These are phyloP conservation scores for Saccopteryx bilineata DNA, from an alignment of 2,113 vertebrate species.

Conservation along the genomic window DNA sequence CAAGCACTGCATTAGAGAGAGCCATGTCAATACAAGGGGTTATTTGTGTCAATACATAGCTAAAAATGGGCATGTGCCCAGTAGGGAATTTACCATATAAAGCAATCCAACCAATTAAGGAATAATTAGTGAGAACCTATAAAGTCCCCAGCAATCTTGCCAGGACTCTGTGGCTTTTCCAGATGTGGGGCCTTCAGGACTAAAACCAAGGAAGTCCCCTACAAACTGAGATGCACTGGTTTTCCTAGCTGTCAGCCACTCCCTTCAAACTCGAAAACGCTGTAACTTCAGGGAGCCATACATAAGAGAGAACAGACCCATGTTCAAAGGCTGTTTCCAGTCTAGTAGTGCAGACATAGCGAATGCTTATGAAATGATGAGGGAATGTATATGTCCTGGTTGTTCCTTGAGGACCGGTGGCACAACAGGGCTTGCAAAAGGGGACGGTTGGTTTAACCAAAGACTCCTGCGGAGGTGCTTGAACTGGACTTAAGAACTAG, in stretches of 20 bases:
- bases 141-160: neutral
- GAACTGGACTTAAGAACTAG: neutral
- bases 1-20: neutral
- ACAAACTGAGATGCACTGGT: neutral
- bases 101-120: slow-evolving; percentile 10
- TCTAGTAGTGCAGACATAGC: neutral
- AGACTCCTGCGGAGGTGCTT: neutral
- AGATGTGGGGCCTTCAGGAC: neutral
- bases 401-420: neutral
- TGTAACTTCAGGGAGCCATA: neutral
- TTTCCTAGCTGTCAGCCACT: neutral
- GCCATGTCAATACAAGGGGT: neutral
- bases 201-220: slow-evolving; percentile 1
- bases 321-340: neutral
- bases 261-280: neutral
- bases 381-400: neutral
- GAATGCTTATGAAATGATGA: neutral
- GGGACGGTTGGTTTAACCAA: neutral
- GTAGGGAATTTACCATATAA: slow-evolving; percentile 5
- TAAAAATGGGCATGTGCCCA: neutral
- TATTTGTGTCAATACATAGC: neutral
- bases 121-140: neutral
- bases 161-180: neutral
- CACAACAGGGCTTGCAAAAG: neutral
- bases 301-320: neutral